Evolutionary conservation across 2,888 invertebrate species (phyloP).

Genomic region (Drosophila gaucha): DNA sequence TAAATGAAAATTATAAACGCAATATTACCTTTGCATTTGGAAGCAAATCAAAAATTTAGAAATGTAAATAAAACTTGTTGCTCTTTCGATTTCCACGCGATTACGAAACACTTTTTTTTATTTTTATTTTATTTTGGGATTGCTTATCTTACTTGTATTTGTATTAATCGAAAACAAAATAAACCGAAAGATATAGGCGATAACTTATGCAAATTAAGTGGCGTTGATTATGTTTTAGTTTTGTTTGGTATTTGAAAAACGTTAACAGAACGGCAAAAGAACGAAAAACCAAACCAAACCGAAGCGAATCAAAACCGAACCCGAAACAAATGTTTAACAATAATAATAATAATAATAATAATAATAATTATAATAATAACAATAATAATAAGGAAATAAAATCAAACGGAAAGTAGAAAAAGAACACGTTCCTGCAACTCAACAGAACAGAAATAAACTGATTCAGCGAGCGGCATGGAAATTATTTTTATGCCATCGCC

Average conservation of each 20-base stretch:
- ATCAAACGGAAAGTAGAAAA: constrained; percentile 85
- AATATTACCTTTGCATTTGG: constrained; percentile 26
- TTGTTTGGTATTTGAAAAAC: constrained; percentile 36
- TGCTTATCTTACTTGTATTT: constrained; percentile 31
- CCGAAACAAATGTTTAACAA: constrained; percentile 59
- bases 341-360: constrained; percentile 72
- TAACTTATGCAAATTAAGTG: constrained; percentile 42
- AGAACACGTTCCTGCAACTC: constrained; percentile 84
- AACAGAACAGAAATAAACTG: constrained; percentile 85
- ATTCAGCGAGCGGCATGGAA: constrained; percentile 70
- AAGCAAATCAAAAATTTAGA: constrained; percentile 1
- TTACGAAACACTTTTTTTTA: constrained; percentile 73
- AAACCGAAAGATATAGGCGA: constrained; percentile 42
- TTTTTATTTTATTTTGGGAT: constrained; percentile 6
- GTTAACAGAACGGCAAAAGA: constrained; percentile 46
- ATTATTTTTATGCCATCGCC: constrained; percentile 71
- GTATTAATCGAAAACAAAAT: constrained; percentile 51
- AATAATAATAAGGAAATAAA: constrained; percentile 84
- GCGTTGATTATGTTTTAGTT: constrained; percentile 28
- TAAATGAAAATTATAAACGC: constrained; percentile 33
- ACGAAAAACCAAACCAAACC: constrained; percentile 58
- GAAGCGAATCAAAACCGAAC: constrained; percentile 68
- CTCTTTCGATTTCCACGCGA: constrained; percentile 43
- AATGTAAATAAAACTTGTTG: constrained; percentile 52
- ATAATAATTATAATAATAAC: constrained; percentile 80